Evolutionary conservation across 2,797 vertebrate species (phyloP).

Genomic region (Setipinna tenuifilis): DNA sequence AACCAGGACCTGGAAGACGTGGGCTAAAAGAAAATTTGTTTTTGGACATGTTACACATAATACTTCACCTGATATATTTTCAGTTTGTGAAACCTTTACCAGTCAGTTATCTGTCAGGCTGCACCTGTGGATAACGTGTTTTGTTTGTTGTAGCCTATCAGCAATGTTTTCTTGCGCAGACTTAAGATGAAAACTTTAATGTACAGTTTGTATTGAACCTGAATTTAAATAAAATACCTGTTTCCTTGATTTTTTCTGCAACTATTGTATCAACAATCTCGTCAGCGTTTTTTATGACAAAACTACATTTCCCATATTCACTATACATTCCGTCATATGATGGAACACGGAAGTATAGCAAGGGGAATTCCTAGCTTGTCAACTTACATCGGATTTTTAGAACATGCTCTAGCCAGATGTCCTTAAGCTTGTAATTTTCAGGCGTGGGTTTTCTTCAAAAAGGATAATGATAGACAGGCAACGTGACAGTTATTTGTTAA

Average conservation of each 20-base stretch:
- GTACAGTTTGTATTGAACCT: conserved; percentile 9
- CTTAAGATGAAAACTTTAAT: neutral
- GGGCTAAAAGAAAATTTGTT: neutral
- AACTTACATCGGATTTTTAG: conserved; percentile 22
- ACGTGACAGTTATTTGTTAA: neutral
- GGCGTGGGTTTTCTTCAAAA: neutral
- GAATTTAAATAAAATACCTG: neutral
- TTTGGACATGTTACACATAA: neutral
- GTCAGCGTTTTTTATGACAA: neutral
- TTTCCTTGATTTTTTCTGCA: neutral
- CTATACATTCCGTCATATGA: conserved; percentile 10
- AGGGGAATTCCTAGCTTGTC: conserved; percentile 70
- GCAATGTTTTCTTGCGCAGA: neutral
- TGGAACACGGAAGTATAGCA: conserved; percentile 67
- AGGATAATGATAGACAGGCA: neutral
- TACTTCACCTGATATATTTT: neutral
- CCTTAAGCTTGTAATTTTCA: neutral
- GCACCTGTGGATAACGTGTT: neutral
- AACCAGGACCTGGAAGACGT: neutral
- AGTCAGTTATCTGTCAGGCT: neutral
- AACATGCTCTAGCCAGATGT: neutral
- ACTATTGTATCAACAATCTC: neutral
- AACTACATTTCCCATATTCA: conserved; percentile 36
- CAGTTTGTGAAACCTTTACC: neutral
- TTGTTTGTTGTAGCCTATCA: neutral